Base-by-base conservation (phyloP, 2,797 vertebrate species). In the Micrastur ruficollis region DNA sequence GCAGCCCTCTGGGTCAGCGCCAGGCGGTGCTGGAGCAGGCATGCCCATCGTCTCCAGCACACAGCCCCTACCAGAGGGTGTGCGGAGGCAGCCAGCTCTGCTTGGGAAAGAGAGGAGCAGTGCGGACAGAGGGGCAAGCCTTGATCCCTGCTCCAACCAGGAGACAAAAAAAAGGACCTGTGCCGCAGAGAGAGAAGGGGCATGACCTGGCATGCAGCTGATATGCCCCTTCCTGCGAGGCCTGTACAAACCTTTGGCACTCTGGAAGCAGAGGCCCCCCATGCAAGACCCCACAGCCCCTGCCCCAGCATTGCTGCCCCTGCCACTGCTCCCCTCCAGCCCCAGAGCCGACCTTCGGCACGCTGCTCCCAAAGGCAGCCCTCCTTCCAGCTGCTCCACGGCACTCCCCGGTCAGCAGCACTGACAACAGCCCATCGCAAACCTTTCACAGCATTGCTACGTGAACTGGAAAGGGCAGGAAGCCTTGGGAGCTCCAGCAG, bases 11-110 rank as follows among this genome's bases (percentile, higher is more conserved):
- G 4, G 29, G 13, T 4, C 19, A 9, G 20, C 1, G 20, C n/a
- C 1, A 8, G 32, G 22, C 1, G 49, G 4, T 34, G n/a, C 38
- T 6, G 58, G 12, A 23, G 34, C 11, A 3, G 46, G 19, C 20
- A 25, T 2, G 31, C 20, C 47, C 29, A 7, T 7, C 4, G 3
- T 3, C 52, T 19, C 71, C 71, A 31, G 36, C n/a, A 26, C 61
- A 8, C 0, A 1, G 42, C 5, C 44, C 49, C 36, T 5, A 14
- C 49, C 5, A 1, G 14, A 17, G 49, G 1, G 18, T 3, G 14
- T 5, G 34, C 40, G 10, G 25, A 14, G 68, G 34, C 42, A 55
- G 71, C 36, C 44, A 11, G 73, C 36, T 25, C 73, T 50, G 25
- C 8, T 1, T 18, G 52, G 38, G 38, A 46, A 18, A 0, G 13